Conservation (phyloP, 2,888 invertebrate genomes). For the Apodemia mormo region DNA sequence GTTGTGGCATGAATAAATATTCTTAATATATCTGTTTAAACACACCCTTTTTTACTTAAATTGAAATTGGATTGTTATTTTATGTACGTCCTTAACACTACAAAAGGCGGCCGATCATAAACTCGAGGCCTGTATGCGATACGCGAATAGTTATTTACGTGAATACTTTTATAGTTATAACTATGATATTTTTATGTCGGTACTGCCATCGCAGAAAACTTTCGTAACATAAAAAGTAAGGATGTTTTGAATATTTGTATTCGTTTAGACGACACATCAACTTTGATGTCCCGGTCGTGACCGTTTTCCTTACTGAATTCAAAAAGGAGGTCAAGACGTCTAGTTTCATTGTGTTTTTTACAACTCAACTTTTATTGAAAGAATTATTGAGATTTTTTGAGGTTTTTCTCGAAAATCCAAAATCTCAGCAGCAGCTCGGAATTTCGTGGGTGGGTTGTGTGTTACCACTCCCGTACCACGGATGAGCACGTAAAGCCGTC, state of each 20-base stretch:
- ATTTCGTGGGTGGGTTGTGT: no score
- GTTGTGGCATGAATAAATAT: neutral
- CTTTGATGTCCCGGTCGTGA: neutral
- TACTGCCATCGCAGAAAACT: neutral
- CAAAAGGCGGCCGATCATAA: constrained; percentile 5
- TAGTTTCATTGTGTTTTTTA: no score
- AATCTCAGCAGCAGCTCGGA: no score
- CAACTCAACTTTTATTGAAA: no score
- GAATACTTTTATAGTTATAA: constrained; percentile 9
- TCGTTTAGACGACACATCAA: neutral
- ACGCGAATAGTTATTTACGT: neutral
- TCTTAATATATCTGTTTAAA: neutral
- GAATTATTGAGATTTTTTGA: no score
- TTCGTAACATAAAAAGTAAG: neutral
- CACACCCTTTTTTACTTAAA: neutral
- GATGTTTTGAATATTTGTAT: constrained; percentile 8
- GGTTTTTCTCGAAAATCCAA: no score
- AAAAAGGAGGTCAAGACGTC: no score
- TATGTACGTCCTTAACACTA: constrained; percentile 2
- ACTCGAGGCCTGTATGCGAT: constrained; percentile 1
- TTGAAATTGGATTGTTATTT: constrained; percentile 12
- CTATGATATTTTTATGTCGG: neutral
- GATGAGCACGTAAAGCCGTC: no score
- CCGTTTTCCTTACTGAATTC: neutral
- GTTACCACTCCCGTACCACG: no score